Evolutionary conservation across 2,797 vertebrate species (phyloP), one percentile per base, ranked within the genome.

Genomic region (Selene dorsalis): DNA sequence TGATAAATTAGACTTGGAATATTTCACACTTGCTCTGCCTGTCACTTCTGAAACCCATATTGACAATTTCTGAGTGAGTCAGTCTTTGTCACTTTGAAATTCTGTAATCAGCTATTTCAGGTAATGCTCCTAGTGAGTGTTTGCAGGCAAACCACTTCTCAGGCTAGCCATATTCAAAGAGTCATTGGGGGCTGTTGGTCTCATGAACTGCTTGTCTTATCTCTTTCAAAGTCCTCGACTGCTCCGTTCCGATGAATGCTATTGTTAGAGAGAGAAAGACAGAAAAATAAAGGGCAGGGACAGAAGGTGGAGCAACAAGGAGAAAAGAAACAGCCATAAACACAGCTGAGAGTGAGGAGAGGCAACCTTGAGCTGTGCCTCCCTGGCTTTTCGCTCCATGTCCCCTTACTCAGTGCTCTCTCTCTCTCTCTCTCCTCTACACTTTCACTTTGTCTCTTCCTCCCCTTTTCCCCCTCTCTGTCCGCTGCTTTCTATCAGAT

Each of bases 401-500:
- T 48, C 52, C 55, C 60, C 80, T 81, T 74, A 59, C 43, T 52
- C 56, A 73, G 65, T 52, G 39, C 69, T 64, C 43, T 50, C 75
- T 70, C 62, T 79, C 75, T 70, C 62, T 79, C 68, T 52, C 62
- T 70, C 59, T 76, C 61, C 28, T 28, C 8, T 28, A 3, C 73
- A 72, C 61, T 73, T 35, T 75, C 57, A 57, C 18, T 59, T 28
- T 84, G 73, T 65, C 73, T 83, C 69, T 67, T 22, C 0, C 77
- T 73, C 69, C 75, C 71, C 69, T 60, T 62, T 61, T 76, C 35
- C 52, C 38, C 48, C 65, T 71, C 41, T 69, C 75, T 56, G 53
- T 69, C 83, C 30, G 0, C 65, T 76, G 82, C 72, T 67, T 73
- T 85, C 79, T 69, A 92, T 94, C 91, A 89, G 92, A 93, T 93